Conservation (phyloP, 2,888 invertebrate genomes). For the Melanostoma mellinum region DNA sequence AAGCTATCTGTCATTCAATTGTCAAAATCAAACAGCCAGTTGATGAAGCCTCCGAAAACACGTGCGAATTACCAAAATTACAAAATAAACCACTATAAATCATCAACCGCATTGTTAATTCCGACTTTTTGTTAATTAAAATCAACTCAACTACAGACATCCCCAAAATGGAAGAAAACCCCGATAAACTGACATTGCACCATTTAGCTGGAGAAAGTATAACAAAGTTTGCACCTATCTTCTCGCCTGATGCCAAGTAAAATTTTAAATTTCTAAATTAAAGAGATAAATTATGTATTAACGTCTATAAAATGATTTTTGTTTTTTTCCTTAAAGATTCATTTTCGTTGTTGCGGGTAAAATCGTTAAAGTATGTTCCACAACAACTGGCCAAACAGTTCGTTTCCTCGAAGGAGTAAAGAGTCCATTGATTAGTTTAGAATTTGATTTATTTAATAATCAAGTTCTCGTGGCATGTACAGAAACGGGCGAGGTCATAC, state of each 20-base stretch:
- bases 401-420: conserved; percentile 84
- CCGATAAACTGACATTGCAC: conserved; percentile 82
- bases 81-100: no score
- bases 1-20: no score
- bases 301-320: not conserved
- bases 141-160: not conserved
- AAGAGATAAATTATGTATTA: conserved; percentile 9
- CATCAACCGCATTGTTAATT: no score
- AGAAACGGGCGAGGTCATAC: conserved; percentile 83
- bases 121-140: not conserved
- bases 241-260: conserved; percentile 86
- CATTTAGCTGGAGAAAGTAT: conserved; percentile 86
- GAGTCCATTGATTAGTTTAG: conserved; percentile 83
- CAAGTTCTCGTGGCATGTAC: conserved; percentile 84
- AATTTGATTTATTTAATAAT: conserved; percentile 81
- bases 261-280: conserved; percentile 76
- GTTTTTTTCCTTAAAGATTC: conserved; percentile 82
- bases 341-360: conserved; percentile 85
- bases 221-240: conserved; percentile 84
- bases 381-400: conserved; percentile 86
- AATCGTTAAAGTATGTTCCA: conserved; percentile 85
- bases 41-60: no score
- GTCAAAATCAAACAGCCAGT: no score
- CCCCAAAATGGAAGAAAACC: conserved; percentile 76
- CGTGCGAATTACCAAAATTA: no score